Evolutionary conservation across 2,113 vertebrate species (phyloP), one percentile per base, ranked within the genome.

Genomic region (Gymnobelideus leadbeateri): DNA sequence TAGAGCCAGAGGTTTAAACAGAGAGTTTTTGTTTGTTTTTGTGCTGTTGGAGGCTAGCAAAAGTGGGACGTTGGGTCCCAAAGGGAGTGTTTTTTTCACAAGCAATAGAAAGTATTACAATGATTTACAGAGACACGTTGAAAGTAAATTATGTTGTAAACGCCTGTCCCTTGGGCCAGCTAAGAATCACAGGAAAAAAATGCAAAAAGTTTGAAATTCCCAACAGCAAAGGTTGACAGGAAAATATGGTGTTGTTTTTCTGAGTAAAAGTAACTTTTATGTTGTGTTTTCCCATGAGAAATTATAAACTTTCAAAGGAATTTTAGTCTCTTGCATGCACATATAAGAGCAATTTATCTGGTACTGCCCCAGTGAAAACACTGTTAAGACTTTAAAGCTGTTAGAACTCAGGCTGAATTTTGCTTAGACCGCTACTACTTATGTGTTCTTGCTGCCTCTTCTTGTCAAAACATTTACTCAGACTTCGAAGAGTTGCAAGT

Each of bases 61-160:
- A 99, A 98, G 94, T 97, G 96, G 94, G 97, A 97, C 98, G 97
- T 96, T 95, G 95, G 97, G 97, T 96, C 97, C 98, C 96, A 55
- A 37, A 95, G 96, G 98, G 96, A 98, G 95, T 47, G 94, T 95
- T 94, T 96, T 95, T 92, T 46, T 51, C 91, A 96, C 96, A 97
- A 98, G 97, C 98, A 98, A 98, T 97, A 98, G 98, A 98, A 97
- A 99, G 98, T 97, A 99, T 99, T 98, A 98, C 98, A 98, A 98
- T 99, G 99, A 99, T 99, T 99, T 99, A 99, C 98, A 99, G 98
- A 99, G 98, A 99, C 98, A 98, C n/a, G 96, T 97, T 96, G 98
- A 98, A 98, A 99, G 98, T 99, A 99, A 99, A 99, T 99, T 98
- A 99, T 99, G 98, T 98, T 98, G 99, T 99, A 99, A 99, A 99